phyloP scores from a whole-genome alignment of 2,113 vertebrate species.

The Dasyornis broadbenti region DNA sequence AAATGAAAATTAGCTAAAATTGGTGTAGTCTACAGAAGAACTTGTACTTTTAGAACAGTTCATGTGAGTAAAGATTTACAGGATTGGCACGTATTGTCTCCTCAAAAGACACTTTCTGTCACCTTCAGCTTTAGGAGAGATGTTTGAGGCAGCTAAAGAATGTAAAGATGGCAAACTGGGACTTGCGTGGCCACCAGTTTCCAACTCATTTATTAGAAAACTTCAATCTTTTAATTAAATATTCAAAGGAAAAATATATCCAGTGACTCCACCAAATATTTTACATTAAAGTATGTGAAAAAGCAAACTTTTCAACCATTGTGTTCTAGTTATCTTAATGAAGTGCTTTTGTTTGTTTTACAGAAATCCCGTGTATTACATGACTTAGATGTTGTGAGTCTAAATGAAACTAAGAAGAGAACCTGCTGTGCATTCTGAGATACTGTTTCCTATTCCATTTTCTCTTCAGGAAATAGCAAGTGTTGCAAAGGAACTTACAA shows the following conservation, averaged over 20 bases:
- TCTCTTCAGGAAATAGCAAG: neutral
- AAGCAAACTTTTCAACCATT: neutral
- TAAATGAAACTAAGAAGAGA: conserved; percentile 52
- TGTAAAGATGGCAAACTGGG: neutral
- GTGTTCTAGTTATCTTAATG: neutral
- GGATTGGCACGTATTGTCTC: neutral
- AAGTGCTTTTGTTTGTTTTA: conserved; percentile 30
- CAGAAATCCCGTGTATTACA: conserved; percentile 43
- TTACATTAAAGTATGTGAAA: neutral
- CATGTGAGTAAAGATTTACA: neutral
- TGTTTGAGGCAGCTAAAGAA: neutral
- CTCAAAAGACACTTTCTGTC: neutral
- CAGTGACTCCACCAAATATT: neutral
- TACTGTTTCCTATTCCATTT: neutral
- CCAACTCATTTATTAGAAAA: neutral
- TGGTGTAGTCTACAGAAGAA: neutral
- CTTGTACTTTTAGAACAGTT: neutral
- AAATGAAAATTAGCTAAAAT: neutral
- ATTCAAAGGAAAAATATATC: neutral
- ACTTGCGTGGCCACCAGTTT: neutral
- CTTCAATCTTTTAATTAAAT: neutral
- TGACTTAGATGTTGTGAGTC: conserved; percentile 49
- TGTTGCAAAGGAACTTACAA: neutral
- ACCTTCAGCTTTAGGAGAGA: neutral
- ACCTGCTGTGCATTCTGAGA: conserved; percentile 58